Conservation (phyloP, 53 echinoderm and acorn worm genomes). For the Antedon mediterranea region DNA sequence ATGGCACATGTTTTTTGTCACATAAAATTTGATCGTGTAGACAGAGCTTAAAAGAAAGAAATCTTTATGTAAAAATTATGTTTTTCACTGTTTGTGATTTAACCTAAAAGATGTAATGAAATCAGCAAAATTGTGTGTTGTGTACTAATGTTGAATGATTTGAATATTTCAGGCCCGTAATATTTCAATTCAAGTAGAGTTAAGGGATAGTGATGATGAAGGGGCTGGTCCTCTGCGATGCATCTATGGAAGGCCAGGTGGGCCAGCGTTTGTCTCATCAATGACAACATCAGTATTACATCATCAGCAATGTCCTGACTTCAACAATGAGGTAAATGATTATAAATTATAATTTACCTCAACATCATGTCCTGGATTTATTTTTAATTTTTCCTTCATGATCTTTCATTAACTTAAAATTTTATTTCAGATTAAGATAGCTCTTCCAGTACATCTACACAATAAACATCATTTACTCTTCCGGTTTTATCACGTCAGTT, state of each 20-base stretch:
- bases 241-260: slow-evolving; percentile 79
- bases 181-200: slow-evolving; percentile 73
- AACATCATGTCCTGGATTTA: too few relatives aligned
- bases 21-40: too few relatives aligned
- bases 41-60: too few relatives aligned
- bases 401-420: slow-evolving; percentile 1
- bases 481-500: slow-evolving; percentile 97
- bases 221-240: slow-evolving; percentile 64
- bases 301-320: slow-evolving; percentile 81
- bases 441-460: slow-evolving; percentile 69
- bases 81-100: too few relatives aligned
- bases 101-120: too few relatives aligned
- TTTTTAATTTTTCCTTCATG: too few relatives aligned
- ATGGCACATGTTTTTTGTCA: too few relatives aligned
- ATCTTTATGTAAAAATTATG: too few relatives aligned
- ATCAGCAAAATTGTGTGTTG: too few relatives aligned
- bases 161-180: slow-evolving; percentile 86
- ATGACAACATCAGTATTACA: slow-evolving; percentile 71
- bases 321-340: slow-evolving; percentile 98
- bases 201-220: slow-evolving; percentile 86
- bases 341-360: not conserved
- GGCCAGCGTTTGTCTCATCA: slow-evolving; percentile 36
- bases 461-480: slow-evolving; percentile 81
- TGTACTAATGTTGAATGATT: too few relatives aligned
- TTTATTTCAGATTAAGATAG: slow-evolving; percentile 56